Conservation (phyloP, 2,113 vertebrate genomes). For the Corythornis madagascariensis region DNA sequence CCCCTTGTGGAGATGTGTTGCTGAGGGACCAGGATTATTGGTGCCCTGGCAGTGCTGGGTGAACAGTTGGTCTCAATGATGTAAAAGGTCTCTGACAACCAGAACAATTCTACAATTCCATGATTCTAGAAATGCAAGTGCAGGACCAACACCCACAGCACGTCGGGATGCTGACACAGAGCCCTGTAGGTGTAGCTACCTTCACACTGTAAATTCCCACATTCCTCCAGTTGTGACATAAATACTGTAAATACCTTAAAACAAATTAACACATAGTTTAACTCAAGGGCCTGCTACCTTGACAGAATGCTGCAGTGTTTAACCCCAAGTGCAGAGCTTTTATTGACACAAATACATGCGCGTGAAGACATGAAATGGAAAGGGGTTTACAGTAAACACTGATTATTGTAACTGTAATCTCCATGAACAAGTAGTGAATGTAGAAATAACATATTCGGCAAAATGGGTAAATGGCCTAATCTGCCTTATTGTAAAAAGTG, state of each 20-base stretch:
- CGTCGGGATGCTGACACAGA: background rate
- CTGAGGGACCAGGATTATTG: background rate
- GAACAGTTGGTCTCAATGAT: background rate
- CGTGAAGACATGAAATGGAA: background rate
- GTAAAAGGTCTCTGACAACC: background rate
- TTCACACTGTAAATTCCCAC: background rate
- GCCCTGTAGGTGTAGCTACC: background rate
- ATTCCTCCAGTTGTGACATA: background rate
- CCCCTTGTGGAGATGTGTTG: background rate
- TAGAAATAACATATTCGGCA: background rate
- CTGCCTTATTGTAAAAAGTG: background rate
- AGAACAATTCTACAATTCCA: background rate
- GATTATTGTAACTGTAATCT: constrained; percentile 31
- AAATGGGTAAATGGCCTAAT: background rate
- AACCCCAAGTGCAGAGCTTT: background rate
- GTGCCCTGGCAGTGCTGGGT: background rate
- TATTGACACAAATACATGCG: background rate
- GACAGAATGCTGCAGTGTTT: background rate
- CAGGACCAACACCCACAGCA: background rate
- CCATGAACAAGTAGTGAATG: background rate
- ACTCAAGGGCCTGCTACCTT: background rate
- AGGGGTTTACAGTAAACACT: constrained; percentile 17
- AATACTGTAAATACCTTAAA: background rate
- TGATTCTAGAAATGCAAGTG: background rate
- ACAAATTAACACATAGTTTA: background rate